Base-by-base conservation (phyloP, 2,113 vertebrate species). In the Chamaetylas fuelleborni region DNA sequence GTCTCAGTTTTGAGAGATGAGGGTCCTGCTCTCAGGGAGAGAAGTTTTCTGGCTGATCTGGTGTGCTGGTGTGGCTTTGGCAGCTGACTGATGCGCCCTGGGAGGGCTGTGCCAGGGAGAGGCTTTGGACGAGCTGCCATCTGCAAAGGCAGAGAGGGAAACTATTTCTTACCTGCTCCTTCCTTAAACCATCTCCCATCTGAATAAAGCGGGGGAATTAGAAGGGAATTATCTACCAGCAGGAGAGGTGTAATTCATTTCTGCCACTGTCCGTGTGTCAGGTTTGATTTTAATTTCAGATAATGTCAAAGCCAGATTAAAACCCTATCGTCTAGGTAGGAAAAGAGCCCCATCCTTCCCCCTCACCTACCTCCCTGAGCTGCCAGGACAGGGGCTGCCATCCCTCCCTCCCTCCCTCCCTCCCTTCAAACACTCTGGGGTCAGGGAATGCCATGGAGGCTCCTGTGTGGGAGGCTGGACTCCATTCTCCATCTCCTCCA, bases 261-360 rank as follows among this genome's bases (percentile, higher is more conserved):
- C 95, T 97, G 95, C 96, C 94, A 95, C 90, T 94, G 91, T 97
- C 97, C 82, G 11, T 34, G 58, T 96, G 96, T 97, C 97, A 98
- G 86, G 91, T 94, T 91, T 14, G 97, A 98, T 98, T 98, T 98
- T 97, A 97, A 98, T 98, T 98, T 98, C 96, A 98, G 98, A 98
- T 98, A 98, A 95, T 48, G 97, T 97, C 97, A 86, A 86, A 92
- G 66, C 43, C 73, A 93, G 96, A 96, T 97, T 97, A 96, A 96
- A 97, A 84, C 67, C 40, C 82, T 93, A 70, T 56, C 73, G 0
- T 62, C 60, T 43, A 57, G 83, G 90, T 74, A 71, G 92, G 81
- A 72, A 91, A 87, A 86, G 78, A 50, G 34, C 20, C 47, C n/a
- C 81, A 77, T 76, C 65, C 65, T 90, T 81, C 64, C 60, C 86